phyloP scores from a whole-genome alignment of 2,113 vertebrate genomes.

The Tenebrosternarchus preto region DNA sequence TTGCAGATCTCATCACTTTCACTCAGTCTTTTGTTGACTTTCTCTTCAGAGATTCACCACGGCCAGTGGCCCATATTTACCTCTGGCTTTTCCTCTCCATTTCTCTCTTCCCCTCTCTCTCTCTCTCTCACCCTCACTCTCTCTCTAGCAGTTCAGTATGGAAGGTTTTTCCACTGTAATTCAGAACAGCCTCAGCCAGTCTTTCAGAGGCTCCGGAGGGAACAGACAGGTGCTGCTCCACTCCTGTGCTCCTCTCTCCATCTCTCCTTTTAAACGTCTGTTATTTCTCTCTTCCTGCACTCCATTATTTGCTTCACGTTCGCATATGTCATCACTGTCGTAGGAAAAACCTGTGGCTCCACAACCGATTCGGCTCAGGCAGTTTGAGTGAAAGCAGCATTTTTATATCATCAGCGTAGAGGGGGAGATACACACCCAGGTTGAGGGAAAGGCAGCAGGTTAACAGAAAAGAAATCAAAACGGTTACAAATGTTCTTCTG shows the following conservation, averaged over 20 bases:
- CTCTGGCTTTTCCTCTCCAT: slow-evolving; percentile 66
- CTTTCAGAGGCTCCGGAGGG: slow-evolving; percentile 90
- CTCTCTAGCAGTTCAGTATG: slow-evolving; percentile 93
- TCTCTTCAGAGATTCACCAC: slow-evolving; percentile 28
- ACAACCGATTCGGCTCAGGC: background rate
- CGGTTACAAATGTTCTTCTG: no score
- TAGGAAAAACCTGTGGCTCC: background rate
- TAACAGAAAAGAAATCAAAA: no score
- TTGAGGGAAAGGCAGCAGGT: no score
- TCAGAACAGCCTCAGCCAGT: slow-evolving; percentile 97
- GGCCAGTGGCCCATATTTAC: background rate
- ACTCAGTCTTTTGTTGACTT: slow-evolving; percentile 62
- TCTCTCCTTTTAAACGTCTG: background rate
- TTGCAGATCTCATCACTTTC: slow-evolving; percentile 41
- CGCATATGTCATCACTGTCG: background rate
- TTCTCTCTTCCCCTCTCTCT: slow-evolving; percentile 64
- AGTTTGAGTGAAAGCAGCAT: no score
- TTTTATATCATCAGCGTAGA: no score
- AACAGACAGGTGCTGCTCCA: slow-evolving; percentile 88
- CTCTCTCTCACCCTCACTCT: slow-evolving; percentile 64
- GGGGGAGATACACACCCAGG: no score
- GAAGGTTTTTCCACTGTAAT: slow-evolving; percentile 97
- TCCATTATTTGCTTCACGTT: background rate
- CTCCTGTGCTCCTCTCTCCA: background rate
- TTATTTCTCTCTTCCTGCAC: background rate